Percentiles rank a stretch among this genome's conserved stretches.
phyloP scores from a whole-genome alignment of 2,888 invertebrate genomes.

The Drosophila fulvimacula region DNA sequence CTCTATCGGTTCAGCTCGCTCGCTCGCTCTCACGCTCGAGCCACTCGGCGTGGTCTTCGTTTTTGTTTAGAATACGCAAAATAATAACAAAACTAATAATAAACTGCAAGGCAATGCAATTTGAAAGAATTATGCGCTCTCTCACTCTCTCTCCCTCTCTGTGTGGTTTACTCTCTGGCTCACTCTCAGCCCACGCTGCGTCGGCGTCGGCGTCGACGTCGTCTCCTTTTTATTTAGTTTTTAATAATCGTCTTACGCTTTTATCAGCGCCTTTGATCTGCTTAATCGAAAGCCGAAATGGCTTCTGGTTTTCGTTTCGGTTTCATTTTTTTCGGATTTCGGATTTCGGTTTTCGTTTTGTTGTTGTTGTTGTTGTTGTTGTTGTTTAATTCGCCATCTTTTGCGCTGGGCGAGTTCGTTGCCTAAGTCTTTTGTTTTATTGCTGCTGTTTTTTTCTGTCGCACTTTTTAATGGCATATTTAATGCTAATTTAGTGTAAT shows the following conservation, averaged over 20 bases:
- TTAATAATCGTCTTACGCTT: conserved; percentile 81
- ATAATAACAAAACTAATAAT: conserved; percentile 84
- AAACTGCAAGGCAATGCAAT: conserved; percentile 73
- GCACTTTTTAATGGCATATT: conserved; percentile 47
- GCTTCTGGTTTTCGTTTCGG: conserved; percentile 82
- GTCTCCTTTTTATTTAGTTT: conserved; percentile 55
- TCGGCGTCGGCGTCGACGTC: not conserved
- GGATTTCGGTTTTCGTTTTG: conserved; percentile 9
- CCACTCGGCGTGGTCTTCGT: conserved; percentile 43
- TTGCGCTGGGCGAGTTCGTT: conserved; percentile 58
- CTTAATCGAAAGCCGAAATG: conserved; percentile 83
- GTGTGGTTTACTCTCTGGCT: not conserved
- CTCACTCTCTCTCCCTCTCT: conserved; percentile 1
- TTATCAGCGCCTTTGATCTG: conserved; percentile 78
- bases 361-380: conserved; percentile 26
- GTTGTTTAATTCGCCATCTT: conserved; percentile 46
- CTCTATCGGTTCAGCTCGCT: conserved; percentile 8
- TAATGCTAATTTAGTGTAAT: conserved; percentile 80
- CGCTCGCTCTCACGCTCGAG: conserved; percentile 17
- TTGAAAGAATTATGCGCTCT: conserved; percentile 60
- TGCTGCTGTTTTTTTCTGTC: conserved; percentile 36
- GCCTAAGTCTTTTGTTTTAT: conserved; percentile 79
- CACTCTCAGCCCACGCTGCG: conserved; percentile 1
- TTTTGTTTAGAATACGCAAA: conserved; percentile 83
- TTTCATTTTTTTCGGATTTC: conserved; percentile 28